phyloP scores from a whole-genome alignment of 2,113 vertebrate species.

The Turdus rufiventris region DNA sequence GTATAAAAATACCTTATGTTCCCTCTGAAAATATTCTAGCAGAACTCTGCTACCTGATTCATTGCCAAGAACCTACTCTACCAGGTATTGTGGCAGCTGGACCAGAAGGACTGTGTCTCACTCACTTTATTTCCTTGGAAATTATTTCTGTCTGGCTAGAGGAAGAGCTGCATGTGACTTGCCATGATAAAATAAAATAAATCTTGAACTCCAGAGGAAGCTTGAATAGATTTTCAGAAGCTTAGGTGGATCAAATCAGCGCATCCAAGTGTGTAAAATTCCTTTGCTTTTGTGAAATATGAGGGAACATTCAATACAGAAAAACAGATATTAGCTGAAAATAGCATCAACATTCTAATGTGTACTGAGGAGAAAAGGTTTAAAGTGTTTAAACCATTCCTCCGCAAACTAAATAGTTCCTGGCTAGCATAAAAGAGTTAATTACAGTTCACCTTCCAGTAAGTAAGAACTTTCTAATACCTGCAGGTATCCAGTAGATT shows the following conservation, averaged over 20 bases:
- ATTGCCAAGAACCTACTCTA: background rate
- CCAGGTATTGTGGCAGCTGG: background rate
- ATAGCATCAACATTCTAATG: background rate
- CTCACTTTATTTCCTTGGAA: background rate
- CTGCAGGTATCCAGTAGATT: background rate
- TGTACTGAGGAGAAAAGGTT: background rate
- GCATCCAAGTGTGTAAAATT: background rate
- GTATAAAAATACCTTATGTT: background rate
- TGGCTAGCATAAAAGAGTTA: background rate
- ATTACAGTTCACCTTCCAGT: background rate
- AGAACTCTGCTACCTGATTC: background rate
- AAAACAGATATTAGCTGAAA: background rate
- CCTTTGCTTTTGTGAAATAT: background rate
- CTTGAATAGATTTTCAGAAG: background rate
- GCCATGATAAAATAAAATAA: background rate
- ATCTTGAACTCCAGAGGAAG: background rate
- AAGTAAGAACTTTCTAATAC: background rate
- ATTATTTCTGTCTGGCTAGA: background rate
- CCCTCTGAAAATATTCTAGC: background rate
- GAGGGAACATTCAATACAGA: background rate
- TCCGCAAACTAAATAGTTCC: background rate
- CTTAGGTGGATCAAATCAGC: background rate
- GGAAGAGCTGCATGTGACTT: background rate
- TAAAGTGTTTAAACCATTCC: background rate
- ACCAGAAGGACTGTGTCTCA: background rate